Percentiles rank a stretch among this genome's conserved stretches.
Conservation (phyloP, 2,797 vertebrate genomes). For the Catamblyrhynchus diadema region DNA sequence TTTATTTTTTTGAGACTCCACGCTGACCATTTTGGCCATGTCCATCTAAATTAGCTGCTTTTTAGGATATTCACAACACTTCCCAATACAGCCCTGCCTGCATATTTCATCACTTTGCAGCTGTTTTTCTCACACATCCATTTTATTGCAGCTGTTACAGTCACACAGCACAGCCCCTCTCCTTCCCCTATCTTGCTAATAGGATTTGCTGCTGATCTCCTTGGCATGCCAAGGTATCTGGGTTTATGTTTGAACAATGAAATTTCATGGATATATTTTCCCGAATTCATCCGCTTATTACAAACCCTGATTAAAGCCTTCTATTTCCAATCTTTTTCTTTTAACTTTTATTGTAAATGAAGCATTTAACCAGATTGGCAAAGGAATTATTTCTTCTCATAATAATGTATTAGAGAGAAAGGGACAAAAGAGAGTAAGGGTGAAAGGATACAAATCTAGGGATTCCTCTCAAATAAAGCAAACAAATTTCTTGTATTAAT, state of each 20-base stretch:
- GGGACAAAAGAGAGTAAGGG: neutral
- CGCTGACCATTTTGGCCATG: neutral
- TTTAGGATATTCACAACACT: neutral
- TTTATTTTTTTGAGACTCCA: neutral
- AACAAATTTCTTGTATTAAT: neutral
- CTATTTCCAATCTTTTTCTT: neutral
- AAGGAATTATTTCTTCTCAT: neutral
- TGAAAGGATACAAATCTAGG: neutral
- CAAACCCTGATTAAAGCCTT: neutral
- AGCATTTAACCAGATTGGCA: neutral
- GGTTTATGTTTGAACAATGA: slow-evolving; percentile 4
- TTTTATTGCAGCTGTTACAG: neutral
- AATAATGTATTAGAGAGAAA: neutral
- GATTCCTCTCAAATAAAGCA: neutral
- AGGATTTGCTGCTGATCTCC: slow-evolving; percentile 28
- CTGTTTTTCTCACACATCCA: neutral
- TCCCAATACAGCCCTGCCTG: neutral
- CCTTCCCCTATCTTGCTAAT: neutral
- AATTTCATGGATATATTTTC: neutral
- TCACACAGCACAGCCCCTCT: neutral
- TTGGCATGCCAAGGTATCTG: neutral
- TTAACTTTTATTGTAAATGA: neutral
- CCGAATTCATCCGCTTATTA: neutral
- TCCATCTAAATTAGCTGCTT: neutral
- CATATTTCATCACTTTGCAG: neutral